These are phyloP conservation scores for Laspeyria flexula DNA, from an alignment of 2,888 invertebrate species.

Conservation along the genomic window DNA sequence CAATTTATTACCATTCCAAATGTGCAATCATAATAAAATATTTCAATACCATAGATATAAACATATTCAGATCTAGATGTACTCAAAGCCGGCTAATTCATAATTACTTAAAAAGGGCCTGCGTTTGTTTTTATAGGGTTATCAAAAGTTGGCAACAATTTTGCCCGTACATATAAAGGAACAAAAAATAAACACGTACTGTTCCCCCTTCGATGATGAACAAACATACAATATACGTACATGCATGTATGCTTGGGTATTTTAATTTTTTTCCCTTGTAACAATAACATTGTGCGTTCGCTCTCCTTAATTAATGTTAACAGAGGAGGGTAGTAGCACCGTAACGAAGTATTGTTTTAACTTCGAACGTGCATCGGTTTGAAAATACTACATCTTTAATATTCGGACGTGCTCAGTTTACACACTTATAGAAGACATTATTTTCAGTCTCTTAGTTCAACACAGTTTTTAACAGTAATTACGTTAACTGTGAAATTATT, in stretches of 20 bases:
- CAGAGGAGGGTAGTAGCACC: constrained; percentile 25
- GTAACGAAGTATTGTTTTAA: constrained; percentile 46
- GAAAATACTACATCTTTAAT: not conserved
- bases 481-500: too few species aligned
- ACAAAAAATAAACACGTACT: constrained; percentile 6
- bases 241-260: constrained; percentile 14
- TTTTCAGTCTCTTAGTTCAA: too few species aligned
- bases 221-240: constrained; percentile 11
- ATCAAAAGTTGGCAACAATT: constrained; percentile 20
- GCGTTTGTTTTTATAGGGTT: not conserved
- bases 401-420: not conserved
- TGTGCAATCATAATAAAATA: too few species aligned
- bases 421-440: too few species aligned
- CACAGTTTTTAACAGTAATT: too few species aligned
- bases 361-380: constrained; percentile 7
- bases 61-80: too few species aligned
- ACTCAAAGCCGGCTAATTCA: too few species aligned
- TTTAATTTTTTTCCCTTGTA: constrained; percentile 34
- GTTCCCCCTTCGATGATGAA: constrained; percentile 9
- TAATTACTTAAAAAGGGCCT: too few species aligned
- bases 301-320: constrained; percentile 39
- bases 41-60: too few species aligned
- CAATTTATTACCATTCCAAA: too few species aligned
- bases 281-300: constrained; percentile 35
- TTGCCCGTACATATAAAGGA: constrained; percentile 2